Evolutionary conservation across 2,888 invertebrate genomes (phyloP), one percentile per base, ranked within the genome.

Genomic region (Protodeltote pygarga): DNA sequence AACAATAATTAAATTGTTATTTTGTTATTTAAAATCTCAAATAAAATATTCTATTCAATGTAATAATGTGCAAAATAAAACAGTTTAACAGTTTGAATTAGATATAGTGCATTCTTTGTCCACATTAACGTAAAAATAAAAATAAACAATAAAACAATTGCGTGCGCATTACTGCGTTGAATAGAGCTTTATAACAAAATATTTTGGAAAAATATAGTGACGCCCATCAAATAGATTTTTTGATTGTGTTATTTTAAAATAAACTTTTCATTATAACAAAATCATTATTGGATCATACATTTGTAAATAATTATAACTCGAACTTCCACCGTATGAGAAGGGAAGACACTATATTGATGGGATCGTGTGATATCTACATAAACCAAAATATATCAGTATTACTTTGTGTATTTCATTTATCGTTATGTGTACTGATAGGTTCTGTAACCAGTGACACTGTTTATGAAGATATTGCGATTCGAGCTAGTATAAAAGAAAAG

Each of bases 401-500:
- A 83, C 57, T 73, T 75, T 75, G 44, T 63, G 45, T 50, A 49
- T 60, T 71, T 49, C 35, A 47, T 67, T 71, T 61, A 37, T 46
- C 21, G 15, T 52, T 52, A 42, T 33, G 52, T 71, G 71, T 76
- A 69, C 65, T 62, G 69, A 60, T 61, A 53, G 52, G 63, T 65
- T 53, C 38, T 55, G 24, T 54, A 61, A 62, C 54, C 49, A 40
- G 34, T 52, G 16, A 66, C 40, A 50, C 47, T 54, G 80, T 84
- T 85, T 82, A 81, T 82, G 83, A 77, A 79, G 81, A 79, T 80
- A 79, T 82, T 75, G 74, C 81, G 79, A 81, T 79, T 83, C 78
- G 71, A 80, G 82, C 73, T 82, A 85, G 85, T 71, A 50, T 81
- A 83, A 82, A 83, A 74, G 80, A 77, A 78, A 89, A 82, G 80